Base-by-base conservation (phyloP, 2,888 invertebrate genomes). In the Aphidius colemani region DNA sequence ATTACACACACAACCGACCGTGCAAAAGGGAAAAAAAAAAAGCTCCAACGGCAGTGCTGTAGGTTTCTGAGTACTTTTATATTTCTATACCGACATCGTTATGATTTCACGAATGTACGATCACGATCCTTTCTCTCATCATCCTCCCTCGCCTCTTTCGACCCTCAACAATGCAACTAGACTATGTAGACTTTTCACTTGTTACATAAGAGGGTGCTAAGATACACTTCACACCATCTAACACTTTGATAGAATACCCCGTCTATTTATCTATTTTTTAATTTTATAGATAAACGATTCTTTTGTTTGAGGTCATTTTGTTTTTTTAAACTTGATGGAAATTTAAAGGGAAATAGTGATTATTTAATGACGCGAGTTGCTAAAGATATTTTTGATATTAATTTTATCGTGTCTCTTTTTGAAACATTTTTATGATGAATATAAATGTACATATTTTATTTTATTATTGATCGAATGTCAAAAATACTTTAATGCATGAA, bases 101-200 rank as follows among this genome's bases (percentile, higher is more conserved):
- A 73, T 75, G 72, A 77, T 74, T 73, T 72, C 67, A 64, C 61
- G 58, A 65, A 64, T 67, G 64, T 65, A 56, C 60, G 60, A 67
- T 67, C 57, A 59, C 61, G 59, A 61, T 49, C 45, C 57, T 56
- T 50, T 49, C 59, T 56, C 50, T 30, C 30, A 4, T 30, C 30
- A 30, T 30, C 30, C 3, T 30, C 30, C 3, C 30, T 30, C 5
- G 30, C 30, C 30, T 30, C 30, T 30, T 30, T 30, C 30, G 30
- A 30, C 30, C 5, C 30, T 30, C 30, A 30, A 30, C 30, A 30
- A 1, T 18, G 13, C 13, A 30, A 30, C 30, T 30, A 30, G 30
- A 30, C 30, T 30, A 30, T 30, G 30, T 30, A 30, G 30, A 30
- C 30, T 30, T 30, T 30, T 30, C 30, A 30, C 30, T 30, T 30